A percentile compares a stretch with the other conserved stretches of the same genome.
These are phyloP conservation scores for Nephrotoma flavescens DNA, from an alignment of 2,888 invertebrate genomes.

Conservation along the genomic window DNA sequence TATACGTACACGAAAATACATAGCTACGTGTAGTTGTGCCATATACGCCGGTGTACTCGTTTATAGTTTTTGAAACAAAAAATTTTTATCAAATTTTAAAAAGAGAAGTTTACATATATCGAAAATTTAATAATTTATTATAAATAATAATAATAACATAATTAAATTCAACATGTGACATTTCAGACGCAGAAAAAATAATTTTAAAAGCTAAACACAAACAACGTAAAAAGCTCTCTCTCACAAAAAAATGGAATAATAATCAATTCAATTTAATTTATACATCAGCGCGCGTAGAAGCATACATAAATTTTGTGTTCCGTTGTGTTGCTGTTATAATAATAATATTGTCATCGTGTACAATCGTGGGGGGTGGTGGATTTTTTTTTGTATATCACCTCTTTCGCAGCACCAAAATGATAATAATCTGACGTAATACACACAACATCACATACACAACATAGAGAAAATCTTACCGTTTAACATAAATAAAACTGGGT, in stretches of 20 bases:
- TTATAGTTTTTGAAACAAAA: not conserved
- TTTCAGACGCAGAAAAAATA: not conserved
- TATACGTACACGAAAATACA: not conserved
- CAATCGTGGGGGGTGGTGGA: not conserved
- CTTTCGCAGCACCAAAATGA: not conserved
- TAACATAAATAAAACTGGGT: not conserved
- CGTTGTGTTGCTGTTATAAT: not conserved
- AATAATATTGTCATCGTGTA: too few species aligned
- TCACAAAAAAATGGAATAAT: not conserved
- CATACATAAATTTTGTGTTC: not conserved
- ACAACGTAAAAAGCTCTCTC: not conserved
- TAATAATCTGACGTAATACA: not conserved
- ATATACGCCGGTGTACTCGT: not conserved
- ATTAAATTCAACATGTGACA: not conserved
- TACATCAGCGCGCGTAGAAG: not conserved
- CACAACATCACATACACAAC: not conserved
- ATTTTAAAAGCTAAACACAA: not conserved
- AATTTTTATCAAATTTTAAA: not conserved
- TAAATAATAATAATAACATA: not conserved
- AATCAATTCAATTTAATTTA: not conserved
- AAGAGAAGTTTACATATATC: not conserved
- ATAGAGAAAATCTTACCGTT: not conserved
- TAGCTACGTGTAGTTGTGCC: not conserved
- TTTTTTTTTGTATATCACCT: not conserved
- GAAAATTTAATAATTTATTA: not conserved